Evolutionary conservation across 2,888 invertebrate species (phyloP), one percentile per base, ranked within the genome.

Genomic region (Pheosia gnoma): DNA sequence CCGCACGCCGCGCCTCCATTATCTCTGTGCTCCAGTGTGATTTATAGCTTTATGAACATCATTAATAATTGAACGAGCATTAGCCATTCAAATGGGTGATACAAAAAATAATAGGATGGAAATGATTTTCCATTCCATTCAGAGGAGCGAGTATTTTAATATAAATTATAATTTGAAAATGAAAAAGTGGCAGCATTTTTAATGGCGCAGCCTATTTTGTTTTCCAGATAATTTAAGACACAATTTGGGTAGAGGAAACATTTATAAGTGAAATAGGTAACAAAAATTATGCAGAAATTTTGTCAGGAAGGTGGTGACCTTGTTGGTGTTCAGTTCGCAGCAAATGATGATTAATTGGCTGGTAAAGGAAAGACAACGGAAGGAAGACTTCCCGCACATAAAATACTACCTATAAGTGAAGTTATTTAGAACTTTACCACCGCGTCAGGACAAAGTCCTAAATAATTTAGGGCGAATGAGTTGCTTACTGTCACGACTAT

Each of bases 11-110:
- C 67, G 66, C 58, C 64, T 68, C 67, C 59, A 65, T 66, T 74
- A 73, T 72, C 73, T 71, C 62, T 62, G 59, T 62, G 69, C 70
- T 70, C 65, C 63, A 61, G 60, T 61, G 58, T 76, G 67, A 79
- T 79, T 78, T 74, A 76, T 75, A 57, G 67, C 67, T 67, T 62
- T 58, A 10, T 43, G 62, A 67, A 63, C 62, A 61, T 68, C 67
- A 72, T 75, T 67, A 67, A 65, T 65, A 64, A 41, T 56, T 56
- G 41, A 56, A 41, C 56, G 41, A 41, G 56, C 56, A 41, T 56
- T 56, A 56, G 41, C 56, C 56, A 56, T 56, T 56, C 56, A 56
- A 41, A 56, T 56, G 41, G 56, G 41, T 41, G 36, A 56, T 53
- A 53, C 53, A 53, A 53, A 53, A 53, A 53, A 37, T 3, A 25